Conservation (phyloP, 2,113 vertebrate genomes). For the Anoura caudifer region DNA sequence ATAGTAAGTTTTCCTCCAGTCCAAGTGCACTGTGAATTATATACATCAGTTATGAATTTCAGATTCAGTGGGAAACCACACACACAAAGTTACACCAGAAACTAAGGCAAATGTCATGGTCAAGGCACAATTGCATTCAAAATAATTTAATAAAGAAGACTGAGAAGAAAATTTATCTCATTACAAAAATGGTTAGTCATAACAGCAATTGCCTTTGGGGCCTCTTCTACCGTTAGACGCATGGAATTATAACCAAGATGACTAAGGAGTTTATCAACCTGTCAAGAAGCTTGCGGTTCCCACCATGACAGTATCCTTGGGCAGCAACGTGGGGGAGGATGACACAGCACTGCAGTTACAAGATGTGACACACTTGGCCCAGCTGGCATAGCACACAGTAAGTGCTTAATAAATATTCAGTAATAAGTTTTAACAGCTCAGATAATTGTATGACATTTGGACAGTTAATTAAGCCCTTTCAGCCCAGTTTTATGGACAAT, state of each 20-base stretch:
- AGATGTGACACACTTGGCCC: background rate
- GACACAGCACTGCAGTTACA: fast-evolving
- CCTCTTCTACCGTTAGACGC: background rate
- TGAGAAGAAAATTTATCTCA: background rate
- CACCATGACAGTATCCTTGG: background rate
- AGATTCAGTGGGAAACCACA: background rate
- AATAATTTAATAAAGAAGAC: background rate
- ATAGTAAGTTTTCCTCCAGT: background rate
- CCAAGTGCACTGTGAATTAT: background rate
- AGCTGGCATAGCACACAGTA: background rate
- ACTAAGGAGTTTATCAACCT: background rate
- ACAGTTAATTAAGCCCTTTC: background rate
- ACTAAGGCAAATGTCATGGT: background rate
- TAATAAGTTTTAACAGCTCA: background rate
- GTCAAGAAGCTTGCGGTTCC: background rate
- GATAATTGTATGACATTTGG: background rate
- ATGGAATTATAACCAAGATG: background rate
- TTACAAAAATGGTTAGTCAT: background rate
- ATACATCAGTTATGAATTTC: background rate
- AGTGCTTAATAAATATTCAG: background rate
- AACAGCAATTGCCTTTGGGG: background rate
- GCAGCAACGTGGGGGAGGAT: background rate
- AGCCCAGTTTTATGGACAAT: background rate
- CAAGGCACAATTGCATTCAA: background rate
- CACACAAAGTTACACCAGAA: background rate